A percentile compares a stretch with the other conserved stretches of the same genome.
phyloP scores from a whole-genome alignment of 2,888 invertebrate genomes.

The Tortrix viridana region DNA sequence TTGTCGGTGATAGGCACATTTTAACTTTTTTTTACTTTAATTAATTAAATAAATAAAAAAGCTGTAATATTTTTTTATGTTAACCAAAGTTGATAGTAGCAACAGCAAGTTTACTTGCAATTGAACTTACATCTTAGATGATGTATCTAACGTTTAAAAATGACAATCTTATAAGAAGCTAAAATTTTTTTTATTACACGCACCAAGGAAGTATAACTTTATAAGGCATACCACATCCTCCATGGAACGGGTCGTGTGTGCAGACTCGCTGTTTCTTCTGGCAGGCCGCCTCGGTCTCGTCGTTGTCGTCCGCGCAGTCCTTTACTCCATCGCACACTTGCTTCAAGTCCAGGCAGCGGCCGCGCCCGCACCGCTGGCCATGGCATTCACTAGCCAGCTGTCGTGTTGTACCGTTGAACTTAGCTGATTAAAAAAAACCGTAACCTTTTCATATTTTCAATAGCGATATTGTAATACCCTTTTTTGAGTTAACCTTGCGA shows the following conservation, averaged over 20 bases:
- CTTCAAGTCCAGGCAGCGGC: slow-evolving; percentile 85
- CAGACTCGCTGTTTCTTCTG: slow-evolving; percentile 59
- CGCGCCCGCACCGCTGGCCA: slow-evolving; percentile 87
- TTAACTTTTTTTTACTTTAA: too few relatives aligned
- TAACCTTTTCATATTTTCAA: neutral
- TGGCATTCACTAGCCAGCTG: slow-evolving; percentile 67
- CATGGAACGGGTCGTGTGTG: slow-evolving; percentile 56
- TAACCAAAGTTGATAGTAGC: too few relatives aligned
- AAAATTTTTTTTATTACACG: too few relatives aligned
- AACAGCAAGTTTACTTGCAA: too few relatives aligned
- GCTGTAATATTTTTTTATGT: too few relatives aligned
- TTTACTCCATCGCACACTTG: slow-evolving; percentile 87
- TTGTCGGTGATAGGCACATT: too few relatives aligned
- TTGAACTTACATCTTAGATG: too few relatives aligned
- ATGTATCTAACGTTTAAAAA: too few relatives aligned
- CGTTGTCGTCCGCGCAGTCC: slow-evolving; percentile 88
- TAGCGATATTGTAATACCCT: neutral
- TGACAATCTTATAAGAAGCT: too few relatives aligned
- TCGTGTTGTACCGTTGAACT: slow-evolving; percentile 34
- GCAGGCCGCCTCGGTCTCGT: slow-evolving; percentile 85
- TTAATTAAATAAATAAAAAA: too few relatives aligned
- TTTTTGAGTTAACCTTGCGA: too few relatives aligned
- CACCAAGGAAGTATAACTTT: too few relatives aligned
- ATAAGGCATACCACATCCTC: slow-evolving; percentile 65
- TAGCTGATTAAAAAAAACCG: slow-evolving; percentile 13